Evolutionary conservation across 2,797 vertebrate genomes (phyloP).

Genomic region (Somateria mollissima): DNA sequence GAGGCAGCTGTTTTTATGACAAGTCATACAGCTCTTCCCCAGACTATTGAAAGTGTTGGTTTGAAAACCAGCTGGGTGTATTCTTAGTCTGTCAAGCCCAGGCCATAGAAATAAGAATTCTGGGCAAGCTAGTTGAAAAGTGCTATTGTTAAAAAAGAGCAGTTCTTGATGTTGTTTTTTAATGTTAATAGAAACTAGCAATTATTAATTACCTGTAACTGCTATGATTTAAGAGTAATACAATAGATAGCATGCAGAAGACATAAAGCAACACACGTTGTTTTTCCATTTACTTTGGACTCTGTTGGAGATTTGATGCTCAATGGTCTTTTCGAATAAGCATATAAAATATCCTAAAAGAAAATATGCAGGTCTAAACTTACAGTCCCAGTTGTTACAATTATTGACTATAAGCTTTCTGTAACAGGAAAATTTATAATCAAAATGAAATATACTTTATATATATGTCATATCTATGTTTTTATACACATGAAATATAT

Average conservation of each 20-base stretch:
- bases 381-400: background rate
- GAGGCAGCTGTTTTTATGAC: constrained; percentile 81
- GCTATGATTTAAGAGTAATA: constrained; percentile 49
- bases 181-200: constrained; percentile 61
- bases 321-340: background rate
- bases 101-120: constrained; percentile 69
- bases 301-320: constrained; percentile 17
- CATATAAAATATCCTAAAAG: background rate
- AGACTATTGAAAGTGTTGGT: constrained; percentile 69
- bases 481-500: background rate
- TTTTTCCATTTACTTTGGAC: constrained; percentile 6
- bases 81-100: constrained; percentile 75
- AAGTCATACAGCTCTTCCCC: constrained; percentile 69
- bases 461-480: background rate
- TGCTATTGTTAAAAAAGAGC: constrained; percentile 49
- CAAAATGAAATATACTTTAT: background rate
- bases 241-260: background rate
- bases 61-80: constrained; percentile 80
- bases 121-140: constrained; percentile 70
- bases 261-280: background rate
- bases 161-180: constrained; percentile 64
- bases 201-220: constrained; percentile 68
- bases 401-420: background rate
- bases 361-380: background rate
- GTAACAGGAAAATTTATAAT: background rate